Percentiles rank a stretch among this genome's conserved stretches.
phyloP scores from a whole-genome alignment of 2,113 vertebrate genomes.

The Protobothrops mucrosquamatus region DNA sequence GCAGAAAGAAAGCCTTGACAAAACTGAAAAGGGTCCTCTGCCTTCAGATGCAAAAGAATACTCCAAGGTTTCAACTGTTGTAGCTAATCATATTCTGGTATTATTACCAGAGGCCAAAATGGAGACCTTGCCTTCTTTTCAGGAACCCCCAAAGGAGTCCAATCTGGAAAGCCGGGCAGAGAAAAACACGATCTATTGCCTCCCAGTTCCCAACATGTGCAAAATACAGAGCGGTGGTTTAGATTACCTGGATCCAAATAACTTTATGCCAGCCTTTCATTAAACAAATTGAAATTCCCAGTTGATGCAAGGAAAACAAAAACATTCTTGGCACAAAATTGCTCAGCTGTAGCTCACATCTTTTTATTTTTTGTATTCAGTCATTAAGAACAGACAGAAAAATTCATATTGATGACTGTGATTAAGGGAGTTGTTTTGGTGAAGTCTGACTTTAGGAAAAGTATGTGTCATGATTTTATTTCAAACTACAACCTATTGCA shows the following conservation, averaged over 20 bases:
- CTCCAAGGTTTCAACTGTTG: constrained; percentile 80
- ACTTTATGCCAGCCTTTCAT: constrained; percentile 68
- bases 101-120: constrained; percentile 70
- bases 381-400: constrained; percentile 34
- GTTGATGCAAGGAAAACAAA: constrained; percentile 42
- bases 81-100: constrained; percentile 73
- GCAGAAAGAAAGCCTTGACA: constrained; percentile 47
- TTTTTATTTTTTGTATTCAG: constrained; percentile 27
- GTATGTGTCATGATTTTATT: constrained; percentile 33
- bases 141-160: constrained; percentile 50
- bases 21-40: constrained; percentile 35
- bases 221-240: constrained; percentile 53
- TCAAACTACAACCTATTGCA: not conserved
- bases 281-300: constrained; percentile 41
- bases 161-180: constrained; percentile 48
- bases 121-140: constrained; percentile 36
- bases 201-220: constrained; percentile 31
- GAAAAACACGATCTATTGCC: constrained; percentile 54
- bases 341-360: constrained; percentile 5
- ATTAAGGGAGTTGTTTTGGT: constrained; percentile 47
- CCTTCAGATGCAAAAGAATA: constrained; percentile 74
- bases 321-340: constrained; percentile 13
- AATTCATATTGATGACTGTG: constrained; percentile 44
- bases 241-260: constrained; percentile 86
- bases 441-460: constrained; percentile 42